phyloP scores from a whole-genome alignment of 1,140 invertebrate genomes.

The Bicyclus anynana region DNA sequence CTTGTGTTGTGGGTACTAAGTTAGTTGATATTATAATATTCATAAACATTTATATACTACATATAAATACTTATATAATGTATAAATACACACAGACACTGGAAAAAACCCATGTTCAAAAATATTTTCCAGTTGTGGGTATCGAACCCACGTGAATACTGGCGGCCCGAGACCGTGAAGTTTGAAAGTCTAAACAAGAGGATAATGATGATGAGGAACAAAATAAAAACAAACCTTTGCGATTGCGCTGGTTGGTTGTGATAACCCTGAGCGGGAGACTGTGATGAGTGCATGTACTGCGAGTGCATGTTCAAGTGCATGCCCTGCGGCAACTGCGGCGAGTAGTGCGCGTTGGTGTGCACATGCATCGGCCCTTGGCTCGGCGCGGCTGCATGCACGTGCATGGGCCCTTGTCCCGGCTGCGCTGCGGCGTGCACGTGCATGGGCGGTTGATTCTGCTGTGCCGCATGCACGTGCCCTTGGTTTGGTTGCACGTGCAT shows the following conservation, averaged over 20 bases:
- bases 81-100: too few species aligned
- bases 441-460: too few species aligned
- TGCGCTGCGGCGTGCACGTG: constrained; percentile 25
- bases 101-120: too few species aligned
- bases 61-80: too few species aligned
- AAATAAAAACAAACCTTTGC: constrained; percentile 40
- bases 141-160: too few species aligned
- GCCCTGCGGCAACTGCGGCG: constrained; percentile 29
- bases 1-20: too few species aligned
- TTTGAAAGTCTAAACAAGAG: not conserved
- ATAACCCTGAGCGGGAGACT: constrained; percentile 27
- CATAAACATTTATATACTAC: too few species aligned
- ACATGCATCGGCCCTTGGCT: constrained; percentile 34
- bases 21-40: too few species aligned
- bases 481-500: constrained; percentile 61
- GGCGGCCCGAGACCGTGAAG: too few species aligned
- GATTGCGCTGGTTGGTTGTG: constrained; percentile 41
- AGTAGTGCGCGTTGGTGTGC: constrained; percentile 21
- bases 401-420: constrained; percentile 2
- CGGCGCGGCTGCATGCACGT: constrained; percentile 11
- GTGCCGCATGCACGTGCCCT: constrained; percentile 21
- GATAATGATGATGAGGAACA: not conserved
- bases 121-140: too few species aligned
- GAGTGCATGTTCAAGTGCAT: constrained; percentile 28
- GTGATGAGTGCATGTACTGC: constrained; percentile 24